Base-by-base conservation (phyloP, 2,888 invertebrate species). In the Brenthis daphne region DNA sequence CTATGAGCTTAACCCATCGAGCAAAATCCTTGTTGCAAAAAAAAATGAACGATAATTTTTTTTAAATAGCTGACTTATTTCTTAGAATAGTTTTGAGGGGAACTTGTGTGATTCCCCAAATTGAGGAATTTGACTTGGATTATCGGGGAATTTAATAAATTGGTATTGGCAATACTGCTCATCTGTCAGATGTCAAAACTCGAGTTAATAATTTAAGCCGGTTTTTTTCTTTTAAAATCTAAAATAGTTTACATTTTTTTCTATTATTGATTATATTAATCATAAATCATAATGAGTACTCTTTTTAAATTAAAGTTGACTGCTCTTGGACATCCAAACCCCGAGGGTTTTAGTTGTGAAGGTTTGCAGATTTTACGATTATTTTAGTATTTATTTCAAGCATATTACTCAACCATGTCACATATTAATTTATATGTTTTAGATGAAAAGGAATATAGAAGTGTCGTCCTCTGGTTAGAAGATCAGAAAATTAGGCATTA, bases 401-500 rank as follows among this genome's bases (percentile, higher is more conserved):
- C 3, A 37, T 53, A n/a, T n/a, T 51, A n/a, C n/a, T 12, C n/a
- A 8, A 8, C 6, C 5, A n/a, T 6, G n/a, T 4, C 29, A n/a
- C 51, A n/a, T 51, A 51, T 51, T 51, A 5, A n/a, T 55, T 16
- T 16, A 24, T 24, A 55, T 29, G 29, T 90, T 92, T 3, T 85
- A 98, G 98, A 98, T 91, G 94, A 95, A 76, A 94, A 94, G 73
- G 95, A 96, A 79, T 96, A 97, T 82, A 95, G 97, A 63, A 96
- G 95, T 80, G 93, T 98, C 33, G 94, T 98, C 29, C 88, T 96
- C 1, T 99, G 99, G 99, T 84, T 99, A 66, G 99, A 99, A 88
- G 97, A 98, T 82, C 98, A 98, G 85, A 98, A 97, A 88, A 98
- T 99, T 75, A 95, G 98, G 13, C 95, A 96, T 76, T 98, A 97